These are phyloP conservation scores for Etheostoma nigrum DNA, from an alignment of 2,797 vertebrate genomes.

Conservation along the genomic window DNA sequence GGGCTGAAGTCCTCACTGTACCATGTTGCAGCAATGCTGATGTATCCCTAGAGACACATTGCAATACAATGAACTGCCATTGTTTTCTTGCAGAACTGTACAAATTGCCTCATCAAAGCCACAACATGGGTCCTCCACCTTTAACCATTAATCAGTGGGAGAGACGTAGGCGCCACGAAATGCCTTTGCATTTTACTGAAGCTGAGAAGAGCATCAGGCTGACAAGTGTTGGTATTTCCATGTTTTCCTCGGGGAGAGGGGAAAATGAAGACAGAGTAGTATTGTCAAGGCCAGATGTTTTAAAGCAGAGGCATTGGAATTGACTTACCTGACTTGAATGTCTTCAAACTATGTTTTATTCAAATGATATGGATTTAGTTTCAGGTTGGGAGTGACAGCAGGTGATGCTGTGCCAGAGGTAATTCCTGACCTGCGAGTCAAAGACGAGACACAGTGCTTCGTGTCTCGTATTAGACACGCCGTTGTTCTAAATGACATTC, in stretches of 20 bases:
- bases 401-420: not conserved
- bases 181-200: constrained; percentile 37
- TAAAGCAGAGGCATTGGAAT: not conserved
- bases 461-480: constrained; percentile 33
- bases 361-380: not conserved
- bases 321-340: not conserved
- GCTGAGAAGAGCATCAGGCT: constrained; percentile 46
- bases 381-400: not conserved
- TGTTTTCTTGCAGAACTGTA: constrained; percentile 75
- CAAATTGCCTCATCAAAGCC: constrained; percentile 82
- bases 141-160: constrained; percentile 72
- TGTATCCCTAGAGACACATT: constrained; percentile 70
- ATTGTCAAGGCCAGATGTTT: constrained; percentile 17
- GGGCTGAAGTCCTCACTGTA: constrained; percentile 58
- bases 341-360: constrained; percentile 19
- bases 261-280: constrained; percentile 28
- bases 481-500: constrained; percentile 41
- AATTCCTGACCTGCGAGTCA: constrained; percentile 34
- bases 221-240: constrained; percentile 54
- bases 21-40: constrained; percentile 53
- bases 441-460: constrained; percentile 34
- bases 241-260: constrained; percentile 18
- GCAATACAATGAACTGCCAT: constrained; percentile 78
- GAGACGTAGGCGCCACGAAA: constrained; percentile 41
- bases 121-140: constrained; percentile 76